Evolutionary conservation across 2,888 invertebrate genomes (phyloP).

Genomic region (Polydrusus cervinus): DNA sequence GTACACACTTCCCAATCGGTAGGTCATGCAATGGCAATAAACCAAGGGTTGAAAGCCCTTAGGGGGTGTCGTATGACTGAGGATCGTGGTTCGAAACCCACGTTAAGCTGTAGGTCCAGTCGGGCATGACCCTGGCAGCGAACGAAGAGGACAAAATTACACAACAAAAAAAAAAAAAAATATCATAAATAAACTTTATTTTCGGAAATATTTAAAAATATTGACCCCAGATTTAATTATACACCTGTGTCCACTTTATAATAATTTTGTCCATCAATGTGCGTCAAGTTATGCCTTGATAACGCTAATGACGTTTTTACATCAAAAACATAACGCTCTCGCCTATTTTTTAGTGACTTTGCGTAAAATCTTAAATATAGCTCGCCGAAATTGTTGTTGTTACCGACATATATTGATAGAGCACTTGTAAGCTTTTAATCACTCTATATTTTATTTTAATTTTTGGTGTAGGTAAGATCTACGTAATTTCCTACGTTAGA

Average conservation of each 20-base stretch:
- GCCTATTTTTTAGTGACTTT: conserved; percentile 11
- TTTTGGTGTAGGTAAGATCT: conserved; percentile 7
- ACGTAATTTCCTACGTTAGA: conserved; percentile 4
- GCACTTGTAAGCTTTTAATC: conserved; percentile 22
- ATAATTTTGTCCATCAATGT: too few species aligned
- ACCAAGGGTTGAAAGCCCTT: too few species aligned
- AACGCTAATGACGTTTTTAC: neutral
- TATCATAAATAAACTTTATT: too few species aligned
- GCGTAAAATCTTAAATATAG: conserved; percentile 8
- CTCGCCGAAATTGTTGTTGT: neutral
- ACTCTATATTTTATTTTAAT: conserved; percentile 10
- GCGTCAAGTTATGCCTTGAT: conserved; percentile 1
- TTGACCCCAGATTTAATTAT: too few species aligned
- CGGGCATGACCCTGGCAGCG: too few species aligned
- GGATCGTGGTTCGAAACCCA: too few species aligned
- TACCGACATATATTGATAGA: conserved; percentile 1
- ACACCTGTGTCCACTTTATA: neutral
- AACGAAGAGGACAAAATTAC: too few species aligned
- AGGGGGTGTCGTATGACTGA: too few species aligned
- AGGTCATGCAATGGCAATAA: too few species aligned
- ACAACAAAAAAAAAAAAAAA: too few species aligned
- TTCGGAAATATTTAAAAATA: neutral
- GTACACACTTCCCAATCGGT: too few species aligned
- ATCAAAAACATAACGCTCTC: conserved; percentile 4
- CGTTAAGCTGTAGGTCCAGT: too few species aligned